phyloP scores from a whole-genome alignment of 1,140 invertebrate species.

The Cherax quadricarinatus region DNA sequence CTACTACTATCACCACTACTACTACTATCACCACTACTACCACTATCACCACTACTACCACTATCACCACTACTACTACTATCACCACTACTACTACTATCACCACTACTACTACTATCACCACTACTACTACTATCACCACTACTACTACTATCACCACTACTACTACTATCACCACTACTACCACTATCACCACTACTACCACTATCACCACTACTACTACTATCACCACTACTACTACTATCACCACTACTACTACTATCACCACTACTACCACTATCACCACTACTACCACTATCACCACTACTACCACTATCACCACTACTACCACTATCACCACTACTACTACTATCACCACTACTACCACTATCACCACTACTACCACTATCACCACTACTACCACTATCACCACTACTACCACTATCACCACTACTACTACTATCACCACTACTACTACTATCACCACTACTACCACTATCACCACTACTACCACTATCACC shows the following conservation, averaged over 20 bases:
- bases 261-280: neutral
- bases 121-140: too few relatives aligned
- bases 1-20: neutral
- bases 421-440: too few relatives aligned
- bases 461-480: neutral
- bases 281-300: neutral
- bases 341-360: neutral
- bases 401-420: too few relatives aligned
- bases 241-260: neutral
- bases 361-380: slow-evolving; percentile 8
- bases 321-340: neutral
- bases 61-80: too few relatives aligned
- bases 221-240: neutral
- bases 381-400: neutral
- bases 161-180: too few relatives aligned
- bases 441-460: neutral
- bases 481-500: too few relatives aligned
- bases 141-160: neutral
- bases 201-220: neutral
- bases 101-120: too few relatives aligned
- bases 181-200: too few relatives aligned
- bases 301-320: neutral
- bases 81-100: too few relatives aligned
- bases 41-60: too few relatives aligned
- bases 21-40: too few relatives aligned